Conservation (phyloP, 1,140 invertebrate species). For the Wiebesia pumilae region DNA sequence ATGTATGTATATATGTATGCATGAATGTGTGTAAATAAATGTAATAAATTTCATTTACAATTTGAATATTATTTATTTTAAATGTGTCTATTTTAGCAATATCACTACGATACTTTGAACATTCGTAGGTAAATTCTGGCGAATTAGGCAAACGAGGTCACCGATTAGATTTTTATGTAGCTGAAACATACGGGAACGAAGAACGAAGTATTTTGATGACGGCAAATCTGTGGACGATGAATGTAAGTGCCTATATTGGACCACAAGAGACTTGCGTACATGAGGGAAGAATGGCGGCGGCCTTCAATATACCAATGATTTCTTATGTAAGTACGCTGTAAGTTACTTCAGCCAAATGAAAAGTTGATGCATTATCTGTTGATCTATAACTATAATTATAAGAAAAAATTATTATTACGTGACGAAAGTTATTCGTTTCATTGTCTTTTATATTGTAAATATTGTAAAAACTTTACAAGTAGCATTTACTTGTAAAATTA, state of each 20-base stretch:
- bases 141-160: conserved; percentile 80
- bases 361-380: too few relatives aligned
- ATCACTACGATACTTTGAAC: not conserved
- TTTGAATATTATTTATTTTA: too few relatives aligned
- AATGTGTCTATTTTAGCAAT: not conserved
- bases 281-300: conserved; percentile 94
- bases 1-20: too few relatives aligned
- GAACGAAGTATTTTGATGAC: conserved; percentile 89
- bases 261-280: conserved; percentile 97
- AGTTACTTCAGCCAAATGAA: not conserved
- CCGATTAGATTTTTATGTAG: conserved; percentile 86
- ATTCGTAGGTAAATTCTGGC: conserved; percentile 75
- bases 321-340: conserved; percentile 79
- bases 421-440: too few relatives aligned
- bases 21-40: too few relatives aligned
- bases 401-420: too few relatives aligned
- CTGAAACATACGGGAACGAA: conserved; percentile 95
- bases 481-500: too few relatives aligned
- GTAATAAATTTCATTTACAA: too few relatives aligned
- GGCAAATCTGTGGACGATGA: conserved; percentile 88
- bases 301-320: conserved; percentile 94
- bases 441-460: too few relatives aligned
- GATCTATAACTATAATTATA: too few relatives aligned
- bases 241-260: conserved; percentile 93
- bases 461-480: too few relatives aligned